These are phyloP conservation scores for Epinotia nisella DNA, from an alignment of 2,888 invertebrate species.

Conservation along the genomic window DNA sequence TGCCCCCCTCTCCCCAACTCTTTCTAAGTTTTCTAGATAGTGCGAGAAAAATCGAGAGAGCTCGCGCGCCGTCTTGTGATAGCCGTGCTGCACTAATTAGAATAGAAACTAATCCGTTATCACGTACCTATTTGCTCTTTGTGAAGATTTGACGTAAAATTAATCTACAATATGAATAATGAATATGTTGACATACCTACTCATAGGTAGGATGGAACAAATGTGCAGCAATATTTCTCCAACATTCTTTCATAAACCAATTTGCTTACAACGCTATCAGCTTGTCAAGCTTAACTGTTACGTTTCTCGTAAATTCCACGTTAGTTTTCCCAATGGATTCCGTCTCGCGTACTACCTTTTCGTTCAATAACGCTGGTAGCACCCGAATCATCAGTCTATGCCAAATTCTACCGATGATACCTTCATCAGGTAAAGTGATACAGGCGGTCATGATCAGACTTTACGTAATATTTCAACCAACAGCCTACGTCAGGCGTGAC, in stretches of 20 bases:
- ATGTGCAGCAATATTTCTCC: background rate
- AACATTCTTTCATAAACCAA: background rate
- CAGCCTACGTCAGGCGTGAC: background rate
- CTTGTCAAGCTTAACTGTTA: no score
- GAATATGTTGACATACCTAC: no score
- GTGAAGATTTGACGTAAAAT: no score
- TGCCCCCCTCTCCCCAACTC: no score
- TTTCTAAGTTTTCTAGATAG: no score
- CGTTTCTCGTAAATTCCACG: conserved; percentile 3
- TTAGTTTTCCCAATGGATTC: conserved; percentile 34
- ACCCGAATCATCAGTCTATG: conserved; percentile 38
- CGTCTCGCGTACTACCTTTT: conserved; percentile 20
- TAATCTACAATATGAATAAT: no score
- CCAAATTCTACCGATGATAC: conserved; percentile 33
- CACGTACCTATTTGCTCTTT: no score
- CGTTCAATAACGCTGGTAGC: conserved; percentile 35
- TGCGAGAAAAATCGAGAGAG: no score
- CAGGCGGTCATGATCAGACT: conserved; percentile 10
- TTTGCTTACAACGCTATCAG: background rate
- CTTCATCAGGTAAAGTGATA: conserved; percentile 36
- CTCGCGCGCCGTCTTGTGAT: no score
- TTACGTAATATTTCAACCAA: conserved; percentile 9
- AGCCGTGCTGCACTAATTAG: no score
- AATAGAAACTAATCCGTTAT: no score
- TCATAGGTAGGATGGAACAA: no score